Percentiles rank a stretch among this genome's conserved stretches.
Conservation (phyloP, 2,797 vertebrate species). For the Ptychadena robeensis region DNA sequence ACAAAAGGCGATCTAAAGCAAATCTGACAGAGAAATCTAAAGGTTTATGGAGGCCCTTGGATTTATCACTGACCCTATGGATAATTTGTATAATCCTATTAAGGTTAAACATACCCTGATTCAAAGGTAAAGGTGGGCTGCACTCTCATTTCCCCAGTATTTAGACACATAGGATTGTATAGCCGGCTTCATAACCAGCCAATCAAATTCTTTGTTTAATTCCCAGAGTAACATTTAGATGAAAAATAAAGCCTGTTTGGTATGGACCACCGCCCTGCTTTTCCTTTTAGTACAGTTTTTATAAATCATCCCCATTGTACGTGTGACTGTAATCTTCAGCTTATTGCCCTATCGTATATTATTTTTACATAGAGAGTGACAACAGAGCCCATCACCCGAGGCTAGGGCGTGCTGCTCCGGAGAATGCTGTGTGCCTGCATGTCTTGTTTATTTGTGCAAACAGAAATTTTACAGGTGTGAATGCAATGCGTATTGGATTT, state of each 20-base stretch:
- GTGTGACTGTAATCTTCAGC: neutral
- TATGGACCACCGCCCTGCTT: neutral
- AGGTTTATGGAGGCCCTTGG: too few species aligned
- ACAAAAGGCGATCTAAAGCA: too few species aligned
- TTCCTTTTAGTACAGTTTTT: neutral
- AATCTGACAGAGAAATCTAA: too few species aligned
- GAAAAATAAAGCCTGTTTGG: neutral
- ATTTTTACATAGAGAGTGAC: neutral
- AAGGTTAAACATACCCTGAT: neutral
- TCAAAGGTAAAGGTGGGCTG: neutral
- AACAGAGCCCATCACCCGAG: neutral
- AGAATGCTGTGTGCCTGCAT: constrained; percentile 39
- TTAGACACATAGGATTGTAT: neutral
- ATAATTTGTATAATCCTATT: neutral
- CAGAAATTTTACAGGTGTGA: constrained; percentile 1
- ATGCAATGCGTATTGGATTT: neutral
- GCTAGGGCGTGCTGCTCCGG: constrained; percentile 13
- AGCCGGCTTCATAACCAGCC: neutral
- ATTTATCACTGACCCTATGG: too few species aligned
- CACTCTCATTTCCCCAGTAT: neutral
- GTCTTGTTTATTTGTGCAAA: constrained; percentile 25
- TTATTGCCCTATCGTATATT: neutral
- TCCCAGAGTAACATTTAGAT: neutral
- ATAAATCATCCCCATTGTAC: neutral
- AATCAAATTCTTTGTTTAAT: neutral